phyloP scores from a whole-genome alignment of 1,140 invertebrate genomes.

The Eumaeus atala region DNA sequence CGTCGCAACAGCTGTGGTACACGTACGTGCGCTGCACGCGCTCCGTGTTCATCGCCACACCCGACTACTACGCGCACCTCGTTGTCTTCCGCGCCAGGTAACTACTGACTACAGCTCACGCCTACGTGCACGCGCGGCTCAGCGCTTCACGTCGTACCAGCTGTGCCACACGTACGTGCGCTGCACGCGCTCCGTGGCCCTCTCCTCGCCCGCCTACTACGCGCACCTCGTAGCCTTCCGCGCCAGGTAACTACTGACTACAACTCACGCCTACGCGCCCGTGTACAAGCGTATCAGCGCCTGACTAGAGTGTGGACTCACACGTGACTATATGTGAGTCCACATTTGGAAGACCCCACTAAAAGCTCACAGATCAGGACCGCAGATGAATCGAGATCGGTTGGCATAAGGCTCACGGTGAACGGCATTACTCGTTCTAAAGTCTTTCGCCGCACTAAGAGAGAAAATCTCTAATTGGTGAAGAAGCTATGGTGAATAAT shows the following conservation, averaged over 20 bases:
- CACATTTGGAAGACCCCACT: conserved; percentile 99
- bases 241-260: conserved; percentile 77
- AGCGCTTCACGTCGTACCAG: conserved; percentile 98
- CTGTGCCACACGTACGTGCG: conserved; percentile 99
- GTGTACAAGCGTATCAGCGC: conserved; percentile 99
- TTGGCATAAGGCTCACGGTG: conserved; percentile 99
- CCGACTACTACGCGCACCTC: conserved; percentile 99
- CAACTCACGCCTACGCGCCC: conserved; percentile 97
- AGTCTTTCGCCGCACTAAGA: conserved; percentile 98
- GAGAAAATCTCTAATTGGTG: too few species aligned
- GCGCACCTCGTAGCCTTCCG: conserved; percentile 99
- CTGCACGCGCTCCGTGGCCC: conserved; percentile 98
- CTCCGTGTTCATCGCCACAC: conserved; percentile 98
- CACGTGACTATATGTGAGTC: too few species aligned
- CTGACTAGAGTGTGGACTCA: conserved; percentile 96
- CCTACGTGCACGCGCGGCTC: conserved; percentile 97
- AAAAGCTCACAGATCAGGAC: conserved; percentile 99
- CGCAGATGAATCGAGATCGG: too few species aligned
- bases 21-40: conserved; percentile 99
- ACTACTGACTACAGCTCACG: conserved; percentile 55
- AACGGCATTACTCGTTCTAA: conserved; percentile 98
- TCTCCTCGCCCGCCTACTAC: conserved; percentile 99
- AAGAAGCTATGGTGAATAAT: too few species aligned
- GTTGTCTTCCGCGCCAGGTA: conserved; percentile 96
- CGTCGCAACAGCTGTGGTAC: conserved; percentile 99